Percentiles rank a stretch among this genome's conserved stretches.
These are phyloP conservation scores for Tetramorium alpestre DNA, from an alignment of 1,140 invertebrate species.

Conservation along the genomic window DNA sequence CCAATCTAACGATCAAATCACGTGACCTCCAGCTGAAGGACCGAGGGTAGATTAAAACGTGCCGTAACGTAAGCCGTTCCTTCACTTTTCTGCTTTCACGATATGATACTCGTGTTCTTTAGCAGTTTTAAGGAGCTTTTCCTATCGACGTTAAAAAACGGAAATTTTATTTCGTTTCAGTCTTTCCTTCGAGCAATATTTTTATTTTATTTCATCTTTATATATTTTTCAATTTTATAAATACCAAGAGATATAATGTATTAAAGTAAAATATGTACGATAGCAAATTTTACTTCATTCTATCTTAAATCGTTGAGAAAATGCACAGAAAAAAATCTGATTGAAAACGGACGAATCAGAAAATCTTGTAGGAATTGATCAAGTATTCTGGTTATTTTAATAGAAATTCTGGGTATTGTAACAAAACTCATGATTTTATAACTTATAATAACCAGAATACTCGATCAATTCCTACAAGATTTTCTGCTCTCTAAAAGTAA, in stretches of 20 bases:
- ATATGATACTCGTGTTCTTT: constrained; percentile 13
- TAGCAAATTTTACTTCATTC: not conserved
- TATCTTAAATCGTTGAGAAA: not conserved
- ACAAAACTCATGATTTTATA: too few relatives aligned
- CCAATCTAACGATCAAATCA: constrained; percentile 80
- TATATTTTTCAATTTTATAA: not conserved
- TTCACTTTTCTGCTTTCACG: not conserved
- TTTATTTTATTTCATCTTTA: not conserved
- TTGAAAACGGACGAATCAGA: too few relatives aligned
- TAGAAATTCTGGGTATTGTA: too few relatives aligned
- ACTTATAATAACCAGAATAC: too few relatives aligned
- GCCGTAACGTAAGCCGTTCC: constrained; percentile 60
- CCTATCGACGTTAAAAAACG: not conserved
- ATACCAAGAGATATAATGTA: not conserved
- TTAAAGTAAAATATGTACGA: not conserved
- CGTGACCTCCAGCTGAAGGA: constrained; percentile 73
- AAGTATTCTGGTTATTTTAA: too few relatives aligned
- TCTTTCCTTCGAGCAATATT: not conserved
- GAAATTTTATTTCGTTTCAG: not conserved
- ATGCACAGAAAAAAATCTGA: not conserved
- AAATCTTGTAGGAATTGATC: too few relatives aligned
- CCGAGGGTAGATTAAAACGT: constrained; percentile 67
- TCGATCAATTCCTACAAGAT: too few relatives aligned
- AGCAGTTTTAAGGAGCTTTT: not conserved
- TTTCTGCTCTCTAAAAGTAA: too few relatives aligned